phyloP scores from a whole-genome alignment of 2,113 vertebrate species.

The Formicarius rufipectus region DNA sequence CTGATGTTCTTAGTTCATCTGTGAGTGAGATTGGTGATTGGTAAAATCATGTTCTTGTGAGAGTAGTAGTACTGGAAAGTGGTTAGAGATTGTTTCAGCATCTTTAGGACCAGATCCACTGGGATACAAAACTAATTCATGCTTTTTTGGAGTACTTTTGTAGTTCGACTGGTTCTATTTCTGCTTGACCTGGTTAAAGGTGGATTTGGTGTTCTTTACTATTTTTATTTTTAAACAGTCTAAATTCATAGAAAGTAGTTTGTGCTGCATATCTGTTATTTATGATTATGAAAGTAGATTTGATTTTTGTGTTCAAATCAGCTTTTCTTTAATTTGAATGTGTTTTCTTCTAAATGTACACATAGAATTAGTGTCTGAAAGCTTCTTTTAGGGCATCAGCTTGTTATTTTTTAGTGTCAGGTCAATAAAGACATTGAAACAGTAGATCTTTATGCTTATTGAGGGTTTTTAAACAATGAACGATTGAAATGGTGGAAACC shows the following conservation, averaged over 20 bases:
- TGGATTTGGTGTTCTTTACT: background rate
- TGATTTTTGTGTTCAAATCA: background rate
- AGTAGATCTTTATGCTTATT: background rate
- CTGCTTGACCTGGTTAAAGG: background rate
- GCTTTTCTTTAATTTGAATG: background rate
- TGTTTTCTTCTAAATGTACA: background rate
- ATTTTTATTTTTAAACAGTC: background rate
- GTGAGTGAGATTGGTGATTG: background rate
- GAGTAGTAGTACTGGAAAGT: background rate
- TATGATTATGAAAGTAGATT: background rate
- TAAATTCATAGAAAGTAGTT: background rate
- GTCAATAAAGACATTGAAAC: background rate
- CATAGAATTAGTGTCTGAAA: background rate
- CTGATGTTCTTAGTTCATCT: background rate
- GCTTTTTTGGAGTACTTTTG: background rate
- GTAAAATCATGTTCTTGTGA: background rate
- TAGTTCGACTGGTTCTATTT: background rate
- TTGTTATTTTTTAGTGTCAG: background rate
- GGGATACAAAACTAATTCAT: background rate
- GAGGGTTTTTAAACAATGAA: background rate
- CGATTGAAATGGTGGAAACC: background rate
- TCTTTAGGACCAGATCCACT: background rate
- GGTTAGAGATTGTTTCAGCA: background rate
- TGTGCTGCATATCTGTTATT: background rate
- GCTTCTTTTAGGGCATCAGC: background rate